A percentile compares a stretch with the other conserved stretches of the same genome.
Evolutionary conservation across 1,140 invertebrate species (phyloP).

Genomic region (Rhyacophila brunnea): DNA sequence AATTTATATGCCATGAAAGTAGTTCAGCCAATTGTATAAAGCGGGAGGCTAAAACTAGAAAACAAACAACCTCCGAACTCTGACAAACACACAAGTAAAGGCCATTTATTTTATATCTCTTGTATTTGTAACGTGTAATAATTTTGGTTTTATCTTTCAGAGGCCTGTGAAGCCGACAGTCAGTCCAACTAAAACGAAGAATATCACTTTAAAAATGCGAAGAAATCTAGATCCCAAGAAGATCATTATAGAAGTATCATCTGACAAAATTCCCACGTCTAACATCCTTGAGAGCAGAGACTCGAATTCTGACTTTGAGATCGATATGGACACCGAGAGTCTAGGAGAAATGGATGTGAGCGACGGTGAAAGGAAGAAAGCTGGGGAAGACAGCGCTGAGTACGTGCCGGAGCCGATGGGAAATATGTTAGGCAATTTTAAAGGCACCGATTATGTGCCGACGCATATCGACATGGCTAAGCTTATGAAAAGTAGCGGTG

Average conservation of each 20-base stretch:
- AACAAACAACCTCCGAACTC: too few species aligned
- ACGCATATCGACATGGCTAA: constrained; percentile 21
- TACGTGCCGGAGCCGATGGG: constrained; percentile 28
- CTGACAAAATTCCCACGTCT: constrained; percentile 26
- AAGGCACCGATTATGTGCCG: constrained; percentile 24
- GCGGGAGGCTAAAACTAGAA: too few species aligned
- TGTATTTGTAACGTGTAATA: too few species aligned
- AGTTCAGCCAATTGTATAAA: too few species aligned
- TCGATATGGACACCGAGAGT: constrained; percentile 40
- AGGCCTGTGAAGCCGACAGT: constrained; percentile 42
- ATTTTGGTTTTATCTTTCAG: too few species aligned
- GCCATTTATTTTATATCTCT: too few species aligned
- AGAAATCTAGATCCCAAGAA: constrained; percentile 46
- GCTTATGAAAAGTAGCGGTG: not conserved
- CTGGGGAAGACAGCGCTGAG: constrained; percentile 6
- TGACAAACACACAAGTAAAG: too few species aligned
- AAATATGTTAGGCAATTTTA: constrained; percentile 8
- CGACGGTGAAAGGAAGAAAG: constrained; percentile 28
- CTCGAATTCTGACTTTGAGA: constrained; percentile 27
- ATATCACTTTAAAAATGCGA: constrained; percentile 46
- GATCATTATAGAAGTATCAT: constrained; percentile 50
- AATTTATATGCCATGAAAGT: too few species aligned
- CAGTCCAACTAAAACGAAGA: constrained; percentile 42
- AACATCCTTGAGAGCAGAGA: constrained; percentile 13
- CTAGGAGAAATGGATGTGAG: constrained; percentile 41